These are phyloP conservation scores for Leucoptera coffeella DNA, from an alignment of 2,888 invertebrate species.

Conservation along the genomic window DNA sequence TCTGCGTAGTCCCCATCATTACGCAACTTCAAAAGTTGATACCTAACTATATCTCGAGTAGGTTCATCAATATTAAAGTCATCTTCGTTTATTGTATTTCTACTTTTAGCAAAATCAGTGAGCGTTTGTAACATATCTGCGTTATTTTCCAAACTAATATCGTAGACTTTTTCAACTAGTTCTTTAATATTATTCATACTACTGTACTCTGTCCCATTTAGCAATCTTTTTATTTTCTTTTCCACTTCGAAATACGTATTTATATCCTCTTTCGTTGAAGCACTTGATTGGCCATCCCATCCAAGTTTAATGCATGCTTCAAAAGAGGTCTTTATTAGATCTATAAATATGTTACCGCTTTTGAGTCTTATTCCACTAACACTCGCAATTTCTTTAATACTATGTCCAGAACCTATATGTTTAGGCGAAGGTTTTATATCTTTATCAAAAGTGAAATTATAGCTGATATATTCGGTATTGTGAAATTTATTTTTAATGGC, in stretches of 20 bases:
- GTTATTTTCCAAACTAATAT: constrained; percentile 17
- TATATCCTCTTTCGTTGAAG: constrained; percentile 15
- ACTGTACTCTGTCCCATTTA: constrained; percentile 20
- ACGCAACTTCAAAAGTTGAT: constrained; percentile 26
- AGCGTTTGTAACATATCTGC: constrained; percentile 16
- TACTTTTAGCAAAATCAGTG: constrained; percentile 13
- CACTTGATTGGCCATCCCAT: constrained; percentile 22
- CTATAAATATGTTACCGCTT: constrained; percentile 28
- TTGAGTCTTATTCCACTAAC: constrained; percentile 26
- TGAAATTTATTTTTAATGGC: constrained; percentile 14
- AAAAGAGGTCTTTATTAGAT: constrained; percentile 18
- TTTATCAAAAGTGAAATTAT: constrained; percentile 15
- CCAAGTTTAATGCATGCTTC: constrained; percentile 19
- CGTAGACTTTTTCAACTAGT: constrained; percentile 23
- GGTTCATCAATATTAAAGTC: constrained; percentile 16
- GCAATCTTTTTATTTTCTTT: constrained; percentile 16
- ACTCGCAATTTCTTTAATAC: constrained; percentile 28
- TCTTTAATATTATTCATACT: constrained; percentile 14
- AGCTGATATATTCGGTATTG: constrained; percentile 10
- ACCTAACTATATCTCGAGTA: constrained; percentile 17
- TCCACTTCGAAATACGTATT: constrained; percentile 17
- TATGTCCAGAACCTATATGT: constrained; percentile 26
- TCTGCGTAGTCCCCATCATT: constrained; percentile 23
- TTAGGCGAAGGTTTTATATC: constrained; percentile 14
- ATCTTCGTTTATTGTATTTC: constrained; percentile 10